Conservation (phyloP, 1,140 invertebrate genomes). For the Triops cancriformis region DNA sequence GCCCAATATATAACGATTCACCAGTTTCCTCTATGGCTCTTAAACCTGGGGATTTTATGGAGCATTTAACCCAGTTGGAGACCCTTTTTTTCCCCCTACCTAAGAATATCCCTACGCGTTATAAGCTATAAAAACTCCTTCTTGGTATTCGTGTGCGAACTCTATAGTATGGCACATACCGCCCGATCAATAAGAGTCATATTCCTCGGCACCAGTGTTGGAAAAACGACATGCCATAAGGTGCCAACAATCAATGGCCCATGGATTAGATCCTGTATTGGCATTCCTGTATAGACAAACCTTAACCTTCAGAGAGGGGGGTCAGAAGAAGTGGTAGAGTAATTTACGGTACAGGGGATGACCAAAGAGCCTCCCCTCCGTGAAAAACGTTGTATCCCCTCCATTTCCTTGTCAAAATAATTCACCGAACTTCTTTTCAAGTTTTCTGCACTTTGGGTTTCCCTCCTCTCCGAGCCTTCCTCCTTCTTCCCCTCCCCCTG, state of each 20-base stretch:
- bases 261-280: background rate
- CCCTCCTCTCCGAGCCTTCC: background rate
- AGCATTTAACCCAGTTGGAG: background rate
- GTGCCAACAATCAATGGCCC: background rate
- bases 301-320: no score
- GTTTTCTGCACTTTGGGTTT: constrained; percentile 21
- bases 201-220: background rate
- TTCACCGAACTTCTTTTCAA: constrained; percentile 17
- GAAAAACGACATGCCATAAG: background rate
- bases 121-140: background rate
- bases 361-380: background rate
- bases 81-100: background rate
- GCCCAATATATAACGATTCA: background rate
- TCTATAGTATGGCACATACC: background rate
- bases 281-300: background rate
- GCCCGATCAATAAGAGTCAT: background rate
- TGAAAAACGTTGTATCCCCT: background rate
- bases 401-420: constrained; percentile 11
- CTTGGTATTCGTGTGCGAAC: background rate
- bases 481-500: background rate
- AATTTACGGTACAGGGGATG: no score
- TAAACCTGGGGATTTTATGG: background rate
- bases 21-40: background rate
- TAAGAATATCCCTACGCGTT: background rate
- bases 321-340: no score